Evolutionary conservation across 2,113 vertebrate species (phyloP).

Genomic region (Pedionomus torquatus): DNA sequence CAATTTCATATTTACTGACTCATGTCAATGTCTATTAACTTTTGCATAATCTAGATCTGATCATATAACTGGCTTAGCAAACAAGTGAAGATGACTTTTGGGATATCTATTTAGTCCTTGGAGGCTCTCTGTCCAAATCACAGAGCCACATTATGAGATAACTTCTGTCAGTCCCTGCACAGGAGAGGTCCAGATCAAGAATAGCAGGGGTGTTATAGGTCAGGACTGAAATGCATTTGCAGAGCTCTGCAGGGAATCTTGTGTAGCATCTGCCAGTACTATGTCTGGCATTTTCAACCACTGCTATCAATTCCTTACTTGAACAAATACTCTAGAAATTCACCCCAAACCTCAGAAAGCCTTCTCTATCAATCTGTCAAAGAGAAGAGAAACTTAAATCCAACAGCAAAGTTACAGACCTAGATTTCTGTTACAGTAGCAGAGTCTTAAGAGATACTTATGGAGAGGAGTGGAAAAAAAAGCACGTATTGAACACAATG

Average conservation of each 20-base stretch:
- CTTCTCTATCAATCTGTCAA: background rate
- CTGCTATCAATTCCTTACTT: background rate
- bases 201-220: background rate
- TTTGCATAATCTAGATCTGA: background rate
- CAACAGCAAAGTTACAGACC: background rate
- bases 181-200: background rate
- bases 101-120: background rate
- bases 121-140: background rate
- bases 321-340: background rate
- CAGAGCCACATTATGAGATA: background rate
- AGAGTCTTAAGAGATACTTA: background rate
- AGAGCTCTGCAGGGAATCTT: background rate
- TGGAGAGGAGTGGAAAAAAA: background rate
- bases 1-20: constrained; percentile 21
- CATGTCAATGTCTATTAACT: background rate
- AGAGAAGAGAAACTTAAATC: background rate
- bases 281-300: background rate
- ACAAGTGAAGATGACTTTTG: background rate
- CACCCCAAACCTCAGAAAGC: background rate
- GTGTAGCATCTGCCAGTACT: background rate
- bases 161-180: background rate
- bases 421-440: background rate
- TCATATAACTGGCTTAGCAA: background rate
- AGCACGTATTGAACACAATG: background rate
- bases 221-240: background rate